Conservation (phyloP, 1,140 invertebrate species). For the Neodiprion pinetum region DNA sequence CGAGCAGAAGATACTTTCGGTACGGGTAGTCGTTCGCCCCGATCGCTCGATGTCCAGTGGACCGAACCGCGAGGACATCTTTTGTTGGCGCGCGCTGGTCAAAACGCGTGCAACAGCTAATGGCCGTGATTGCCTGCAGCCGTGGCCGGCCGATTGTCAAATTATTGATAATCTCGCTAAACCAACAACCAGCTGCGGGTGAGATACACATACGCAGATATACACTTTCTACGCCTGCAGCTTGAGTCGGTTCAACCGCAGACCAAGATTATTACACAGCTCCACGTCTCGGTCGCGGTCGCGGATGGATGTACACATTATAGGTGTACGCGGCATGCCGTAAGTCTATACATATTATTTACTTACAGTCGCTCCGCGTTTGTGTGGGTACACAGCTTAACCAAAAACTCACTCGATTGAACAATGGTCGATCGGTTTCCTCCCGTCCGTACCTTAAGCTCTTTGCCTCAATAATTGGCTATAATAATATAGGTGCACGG, state of each 20-base stretch:
- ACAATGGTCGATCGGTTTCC: too few relatives aligned
- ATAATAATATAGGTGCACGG: too few relatives aligned
- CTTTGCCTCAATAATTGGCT: too few relatives aligned
- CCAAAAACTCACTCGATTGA: too few relatives aligned
- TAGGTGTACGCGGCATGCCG: too few relatives aligned
- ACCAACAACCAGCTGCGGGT: slow-evolving; percentile 45
- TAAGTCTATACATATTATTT: too few relatives aligned
- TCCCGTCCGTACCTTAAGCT: too few relatives aligned
- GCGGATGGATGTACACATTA: too few relatives aligned
- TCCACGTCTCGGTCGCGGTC: not conserved
- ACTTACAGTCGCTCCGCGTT: too few relatives aligned
- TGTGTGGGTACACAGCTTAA: too few relatives aligned
- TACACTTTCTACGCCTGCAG: not conserved
- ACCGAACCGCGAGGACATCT: not conserved
- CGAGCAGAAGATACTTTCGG: not conserved
- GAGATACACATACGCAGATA: not conserved
- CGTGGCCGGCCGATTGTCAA: slow-evolving; percentile 47
- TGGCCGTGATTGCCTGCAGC: slow-evolving; percentile 10
- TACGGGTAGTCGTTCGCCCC: not conserved
- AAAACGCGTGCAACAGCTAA: slow-evolving; percentile 8
- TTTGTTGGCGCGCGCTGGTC: not conserved
- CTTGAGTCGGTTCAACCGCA: not conserved
- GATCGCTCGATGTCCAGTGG: not conserved
- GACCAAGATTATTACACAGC: not conserved
- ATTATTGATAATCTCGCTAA: slow-evolving; percentile 57